Evolutionary conservation across 2,113 vertebrate species (phyloP).

Genomic region (Antechinus stuartii): DNA sequence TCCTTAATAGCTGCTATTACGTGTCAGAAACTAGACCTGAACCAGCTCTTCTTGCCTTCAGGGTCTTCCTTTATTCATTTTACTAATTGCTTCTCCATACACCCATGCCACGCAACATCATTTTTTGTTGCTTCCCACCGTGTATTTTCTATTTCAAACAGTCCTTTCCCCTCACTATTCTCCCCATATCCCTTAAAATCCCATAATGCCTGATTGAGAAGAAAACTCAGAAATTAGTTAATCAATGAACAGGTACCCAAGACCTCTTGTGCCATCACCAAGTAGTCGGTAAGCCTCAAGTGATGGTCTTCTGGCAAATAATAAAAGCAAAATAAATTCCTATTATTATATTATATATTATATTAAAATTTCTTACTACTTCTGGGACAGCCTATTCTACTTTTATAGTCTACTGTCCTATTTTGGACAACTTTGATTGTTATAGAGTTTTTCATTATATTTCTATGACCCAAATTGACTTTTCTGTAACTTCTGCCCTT

Average conservation of each 20-base stretch:
- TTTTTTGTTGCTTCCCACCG: neutral
- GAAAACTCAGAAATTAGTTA: neutral
- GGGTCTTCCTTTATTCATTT: neutral
- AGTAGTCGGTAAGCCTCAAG: neutral
- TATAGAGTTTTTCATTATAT: neutral
- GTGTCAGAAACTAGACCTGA: neutral
- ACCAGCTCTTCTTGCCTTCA: neutral
- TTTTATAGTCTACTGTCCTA: too few species aligned
- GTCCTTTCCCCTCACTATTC: neutral
- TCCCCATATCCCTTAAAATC: neutral
- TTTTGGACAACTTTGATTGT: neutral
- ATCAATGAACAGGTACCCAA: neutral
- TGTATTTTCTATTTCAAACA: neutral
- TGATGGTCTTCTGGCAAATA: neutral
- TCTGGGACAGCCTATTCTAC: neutral
- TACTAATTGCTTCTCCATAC: neutral
- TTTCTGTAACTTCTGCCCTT: neutral
- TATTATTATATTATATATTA: neutral
- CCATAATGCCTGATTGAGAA: neutral
- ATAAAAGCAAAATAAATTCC: neutral
- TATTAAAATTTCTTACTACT: neutral
- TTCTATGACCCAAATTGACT: neutral
- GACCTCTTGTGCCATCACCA: neutral
- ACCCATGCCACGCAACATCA: neutral
- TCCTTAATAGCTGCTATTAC: neutral